Evolutionary conservation across 2,113 vertebrate genomes (phyloP).

Genomic region (Clarias batrachus): DNA sequence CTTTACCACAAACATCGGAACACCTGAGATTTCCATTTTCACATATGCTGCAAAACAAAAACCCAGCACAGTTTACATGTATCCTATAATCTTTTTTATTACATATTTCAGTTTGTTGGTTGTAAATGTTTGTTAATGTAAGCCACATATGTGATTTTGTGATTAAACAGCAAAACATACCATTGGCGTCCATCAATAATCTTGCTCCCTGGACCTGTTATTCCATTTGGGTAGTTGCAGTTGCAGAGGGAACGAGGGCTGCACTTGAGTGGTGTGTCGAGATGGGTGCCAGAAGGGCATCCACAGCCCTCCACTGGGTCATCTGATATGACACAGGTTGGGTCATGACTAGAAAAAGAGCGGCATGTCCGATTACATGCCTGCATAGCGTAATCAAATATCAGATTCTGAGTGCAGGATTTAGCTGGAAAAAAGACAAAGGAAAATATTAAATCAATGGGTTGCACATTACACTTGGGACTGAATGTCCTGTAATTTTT

Average conservation of each 20-base stretch:
- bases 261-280: conserved; percentile 56
- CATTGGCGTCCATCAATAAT: conserved; percentile 64
- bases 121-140: background rate
- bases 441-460: background rate
- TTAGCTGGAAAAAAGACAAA: conserved; percentile 55
- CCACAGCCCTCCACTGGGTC: conserved; percentile 69
- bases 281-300: conserved; percentile 63
- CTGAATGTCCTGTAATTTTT: no score
- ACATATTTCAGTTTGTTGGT: no score
- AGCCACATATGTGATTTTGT: background rate
- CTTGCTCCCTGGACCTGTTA: conserved; percentile 49
- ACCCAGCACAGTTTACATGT: background rate
- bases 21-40: conserved; percentile 63
- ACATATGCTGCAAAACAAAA: conserved; percentile 59
- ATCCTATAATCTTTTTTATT: background rate
- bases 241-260: conserved; percentile 55
- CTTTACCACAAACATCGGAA: conserved; percentile 61
- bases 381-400: conserved; percentile 60
- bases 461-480: background rate
- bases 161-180: conserved; percentile 42
- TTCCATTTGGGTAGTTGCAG: conserved; percentile 50
- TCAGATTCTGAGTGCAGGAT: conserved; percentile 63
- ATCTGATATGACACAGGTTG: conserved; percentile 55
- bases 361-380: conserved; percentile 69
- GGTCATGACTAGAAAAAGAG: conserved; percentile 62